Evolutionary conservation across 2,888 invertebrate genomes (phyloP).

Genomic region (Campoplex nolae): DNA sequence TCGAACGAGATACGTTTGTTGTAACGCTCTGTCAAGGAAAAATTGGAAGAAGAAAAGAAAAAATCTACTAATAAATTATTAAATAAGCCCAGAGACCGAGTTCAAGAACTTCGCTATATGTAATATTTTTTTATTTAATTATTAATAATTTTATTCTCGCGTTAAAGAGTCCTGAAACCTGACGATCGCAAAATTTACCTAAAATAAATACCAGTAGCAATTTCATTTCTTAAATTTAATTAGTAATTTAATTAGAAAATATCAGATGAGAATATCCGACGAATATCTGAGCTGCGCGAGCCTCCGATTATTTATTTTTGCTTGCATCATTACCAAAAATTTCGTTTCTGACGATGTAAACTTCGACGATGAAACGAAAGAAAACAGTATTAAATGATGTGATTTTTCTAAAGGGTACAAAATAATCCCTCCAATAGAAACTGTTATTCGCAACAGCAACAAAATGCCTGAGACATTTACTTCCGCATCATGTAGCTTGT

Average conservation of each 20-base stretch:
- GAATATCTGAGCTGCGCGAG: neutral
- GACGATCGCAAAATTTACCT: neutral
- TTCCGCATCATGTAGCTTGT: neutral
- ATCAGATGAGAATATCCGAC: neutral
- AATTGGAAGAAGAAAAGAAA: slow-evolving; percentile 35
- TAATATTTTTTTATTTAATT: slow-evolving; percentile 3
- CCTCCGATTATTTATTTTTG: neutral
- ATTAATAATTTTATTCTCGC: slow-evolving; percentile 2
- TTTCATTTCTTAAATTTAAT: neutral
- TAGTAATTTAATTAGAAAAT: neutral
- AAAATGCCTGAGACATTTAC: neutral
- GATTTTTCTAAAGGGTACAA: slow-evolving; percentile 70
- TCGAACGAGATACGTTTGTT: slow-evolving; percentile 73
- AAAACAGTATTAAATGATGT: slow-evolving; percentile 79
- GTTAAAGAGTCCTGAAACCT: neutral
- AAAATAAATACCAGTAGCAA: neutral
- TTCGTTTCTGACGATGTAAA: slow-evolving; percentile 8
- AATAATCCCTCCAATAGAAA: slow-evolving; percentile 13
- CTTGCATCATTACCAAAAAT: slow-evolving; percentile 1
- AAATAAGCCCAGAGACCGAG: slow-evolving; percentile 34
- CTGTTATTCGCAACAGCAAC: neutral
- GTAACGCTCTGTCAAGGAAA: slow-evolving; percentile 70
- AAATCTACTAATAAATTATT: slow-evolving; percentile 35
- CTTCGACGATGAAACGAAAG: slow-evolving; percentile 64
- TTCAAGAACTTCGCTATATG: slow-evolving; percentile 36